Percentiles rank a stretch among this genome's conserved stretches.
These are phyloP conservation scores for Sarcophaga variegata DNA, from an alignment of 2,888 invertebrate species.

Conservation along the genomic window DNA sequence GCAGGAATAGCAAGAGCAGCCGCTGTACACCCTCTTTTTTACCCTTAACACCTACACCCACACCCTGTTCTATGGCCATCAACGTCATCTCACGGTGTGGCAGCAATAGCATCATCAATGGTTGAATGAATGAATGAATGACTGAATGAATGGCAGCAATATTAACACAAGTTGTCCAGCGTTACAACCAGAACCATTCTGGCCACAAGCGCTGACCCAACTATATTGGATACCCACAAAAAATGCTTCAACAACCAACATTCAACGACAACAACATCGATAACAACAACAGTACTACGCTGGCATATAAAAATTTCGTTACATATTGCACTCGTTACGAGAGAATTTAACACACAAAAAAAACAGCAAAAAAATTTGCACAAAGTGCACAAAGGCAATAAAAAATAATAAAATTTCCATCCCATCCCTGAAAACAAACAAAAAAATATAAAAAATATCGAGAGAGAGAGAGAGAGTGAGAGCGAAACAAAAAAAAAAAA, in stretches of 20 bases:
- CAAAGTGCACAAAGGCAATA: slow-evolving; percentile 63
- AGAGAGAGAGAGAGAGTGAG: too few species aligned
- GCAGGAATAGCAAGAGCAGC: slow-evolving; percentile 20
- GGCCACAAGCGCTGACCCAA: slow-evolving; percentile 81
- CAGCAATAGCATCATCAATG: slow-evolving; percentile 44
- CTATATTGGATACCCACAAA: slow-evolving; percentile 80
- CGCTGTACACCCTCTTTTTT: not conserved
- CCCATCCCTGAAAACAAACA: slow-evolving; percentile 6
- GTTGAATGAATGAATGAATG: slow-evolving; percentile 59
- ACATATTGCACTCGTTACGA: slow-evolving; percentile 50
- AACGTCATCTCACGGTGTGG: slow-evolving; percentile 1
- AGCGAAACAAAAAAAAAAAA: slow-evolving; percentile 37
- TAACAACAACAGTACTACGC: slow-evolving; percentile 18
- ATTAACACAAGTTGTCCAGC: slow-evolving; percentile 71
- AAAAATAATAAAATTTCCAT: slow-evolving; percentile 63
- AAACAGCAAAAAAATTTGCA: slow-evolving; percentile 35
- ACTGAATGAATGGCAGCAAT: slow-evolving; percentile 61
- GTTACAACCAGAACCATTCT: slow-evolving; percentile 80
- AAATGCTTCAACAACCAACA: slow-evolving; percentile 72
- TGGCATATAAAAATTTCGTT: slow-evolving; percentile 47
- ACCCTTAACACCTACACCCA: not conserved
- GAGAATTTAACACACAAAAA: slow-evolving; percentile 32
- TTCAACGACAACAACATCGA: slow-evolving; percentile 11
- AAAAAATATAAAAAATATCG: too few species aligned
- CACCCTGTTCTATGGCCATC: slow-evolving; percentile 16